phyloP scores from a whole-genome alignment of 1,140 invertebrate genomes.

The Drosophila takahashii region DNA sequence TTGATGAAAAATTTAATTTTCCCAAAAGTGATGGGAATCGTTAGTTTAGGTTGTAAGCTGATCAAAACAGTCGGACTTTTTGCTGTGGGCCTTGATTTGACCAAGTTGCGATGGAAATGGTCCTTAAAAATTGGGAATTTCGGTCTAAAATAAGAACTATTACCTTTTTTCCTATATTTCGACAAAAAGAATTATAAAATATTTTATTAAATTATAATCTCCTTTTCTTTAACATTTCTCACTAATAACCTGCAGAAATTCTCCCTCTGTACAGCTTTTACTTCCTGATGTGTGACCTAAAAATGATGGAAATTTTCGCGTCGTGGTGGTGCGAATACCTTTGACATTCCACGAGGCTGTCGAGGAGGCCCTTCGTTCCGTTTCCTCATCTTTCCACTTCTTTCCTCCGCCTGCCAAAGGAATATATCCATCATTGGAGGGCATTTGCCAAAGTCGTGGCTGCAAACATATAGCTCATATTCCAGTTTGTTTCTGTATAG shows the following conservation, averaged over 20 bases:
- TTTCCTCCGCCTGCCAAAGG: not conserved
- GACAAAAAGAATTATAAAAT: not conserved
- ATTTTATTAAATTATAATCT: too few species aligned
- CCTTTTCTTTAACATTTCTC: not conserved
- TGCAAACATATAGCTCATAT: constrained; percentile 10
- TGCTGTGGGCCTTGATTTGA: too few species aligned
- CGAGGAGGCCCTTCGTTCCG: not conserved
- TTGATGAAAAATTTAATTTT: too few species aligned
- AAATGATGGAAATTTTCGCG: constrained; percentile 30
- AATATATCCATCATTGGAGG: constrained; percentile 4
- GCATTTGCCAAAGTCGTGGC: constrained; percentile 17
- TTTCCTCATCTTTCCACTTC: not conserved
- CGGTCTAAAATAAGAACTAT: not conserved
- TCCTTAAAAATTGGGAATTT: too few species aligned
- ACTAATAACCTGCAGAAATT: not conserved
- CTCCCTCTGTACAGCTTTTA: constrained; percentile 8
- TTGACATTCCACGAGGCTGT: constrained; percentile 14
- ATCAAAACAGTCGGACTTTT: too few species aligned
- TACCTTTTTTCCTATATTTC: not conserved
- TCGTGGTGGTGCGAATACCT: constrained; percentile 7
- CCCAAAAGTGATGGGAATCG: too few species aligned
- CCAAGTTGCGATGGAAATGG: too few species aligned
- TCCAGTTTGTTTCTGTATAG: constrained; percentile 49
- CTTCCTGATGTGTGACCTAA: constrained; percentile 40
- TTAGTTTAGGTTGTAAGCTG: too few species aligned